phyloP scores from a whole-genome alignment of 2,797 vertebrate genomes.

The Scyliorhinus canicula region DNA sequence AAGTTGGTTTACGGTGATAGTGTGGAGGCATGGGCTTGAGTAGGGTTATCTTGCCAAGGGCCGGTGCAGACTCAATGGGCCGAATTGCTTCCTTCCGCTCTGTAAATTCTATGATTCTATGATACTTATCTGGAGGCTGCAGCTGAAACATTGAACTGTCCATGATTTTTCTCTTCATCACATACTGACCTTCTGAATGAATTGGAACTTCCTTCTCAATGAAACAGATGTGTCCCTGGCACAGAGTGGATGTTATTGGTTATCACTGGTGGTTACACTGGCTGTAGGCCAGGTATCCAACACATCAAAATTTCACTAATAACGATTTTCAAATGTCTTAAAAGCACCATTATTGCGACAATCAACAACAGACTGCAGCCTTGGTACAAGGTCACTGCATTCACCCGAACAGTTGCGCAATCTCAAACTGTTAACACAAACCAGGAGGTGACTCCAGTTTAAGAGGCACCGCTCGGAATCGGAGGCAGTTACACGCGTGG shows the following conservation, averaged over 20 bases:
- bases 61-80: no score
- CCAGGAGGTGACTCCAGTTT: neutral
- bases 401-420: neutral
- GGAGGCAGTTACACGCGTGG: neutral
- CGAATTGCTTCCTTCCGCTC: no score
- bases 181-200: neutral
- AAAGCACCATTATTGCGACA: neutral
- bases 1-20: no score
- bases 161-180: neutral
- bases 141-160: neutral
- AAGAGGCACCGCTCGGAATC: neutral
- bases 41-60: no score
- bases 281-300: neutral
- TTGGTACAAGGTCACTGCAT: neutral
- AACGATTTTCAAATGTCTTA: neutral
- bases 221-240: neutral
- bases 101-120: no score
- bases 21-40: no score
- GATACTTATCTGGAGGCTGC: neutral
- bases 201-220: neutral
- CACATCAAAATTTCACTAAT: neutral
- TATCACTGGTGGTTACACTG: neutral
- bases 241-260: neutral
- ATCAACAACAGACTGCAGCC: neutral
- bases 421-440: neutral